phyloP scores from a whole-genome alignment of 1,140 invertebrate genomes.

The Lasioglossum albipes region DNA sequence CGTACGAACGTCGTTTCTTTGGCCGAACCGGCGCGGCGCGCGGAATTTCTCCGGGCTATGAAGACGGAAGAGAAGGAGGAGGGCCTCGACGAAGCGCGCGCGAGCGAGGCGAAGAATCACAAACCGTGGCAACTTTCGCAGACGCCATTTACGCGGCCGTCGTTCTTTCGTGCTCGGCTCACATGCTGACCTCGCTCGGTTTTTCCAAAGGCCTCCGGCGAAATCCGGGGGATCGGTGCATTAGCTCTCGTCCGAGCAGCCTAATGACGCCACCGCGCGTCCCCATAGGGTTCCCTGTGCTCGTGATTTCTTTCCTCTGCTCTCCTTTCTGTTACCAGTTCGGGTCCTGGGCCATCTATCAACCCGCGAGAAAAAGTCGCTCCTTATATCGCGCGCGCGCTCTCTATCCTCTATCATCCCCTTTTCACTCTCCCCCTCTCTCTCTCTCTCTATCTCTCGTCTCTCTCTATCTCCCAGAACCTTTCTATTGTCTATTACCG shows the following conservation, averaged over 20 bases:
- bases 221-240: constrained; percentile 69
- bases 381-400: constrained; percentile 60
- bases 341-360: constrained; percentile 64
- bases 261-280: constrained; percentile 72
- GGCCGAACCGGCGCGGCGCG: background rate
- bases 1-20: background rate
- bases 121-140: constrained; percentile 56
- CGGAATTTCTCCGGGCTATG: constrained; percentile 27
- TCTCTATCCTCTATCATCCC: too few relatives aligned
- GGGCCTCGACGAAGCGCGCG: too few relatives aligned
- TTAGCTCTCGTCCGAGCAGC: constrained; percentile 68
- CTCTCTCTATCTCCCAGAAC: constrained; percentile 33
- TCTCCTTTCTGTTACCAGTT: constrained; percentile 65
- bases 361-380: constrained; percentile 66
- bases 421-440: background rate
- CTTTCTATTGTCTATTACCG: constrained; percentile 57
- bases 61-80: background rate
- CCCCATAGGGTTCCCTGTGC: constrained; percentile 70
- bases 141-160: constrained; percentile 64
- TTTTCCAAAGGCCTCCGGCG: constrained; percentile 65
- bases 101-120: constrained; percentile 43
- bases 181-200: constrained; percentile 72
- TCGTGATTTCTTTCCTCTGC: constrained; percentile 71
- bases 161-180: constrained; percentile 55
- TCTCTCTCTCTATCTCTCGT: constrained; percentile 35